Conservation (phyloP, 2,113 vertebrate genomes). For the Typhlomys cinereus region DNA sequence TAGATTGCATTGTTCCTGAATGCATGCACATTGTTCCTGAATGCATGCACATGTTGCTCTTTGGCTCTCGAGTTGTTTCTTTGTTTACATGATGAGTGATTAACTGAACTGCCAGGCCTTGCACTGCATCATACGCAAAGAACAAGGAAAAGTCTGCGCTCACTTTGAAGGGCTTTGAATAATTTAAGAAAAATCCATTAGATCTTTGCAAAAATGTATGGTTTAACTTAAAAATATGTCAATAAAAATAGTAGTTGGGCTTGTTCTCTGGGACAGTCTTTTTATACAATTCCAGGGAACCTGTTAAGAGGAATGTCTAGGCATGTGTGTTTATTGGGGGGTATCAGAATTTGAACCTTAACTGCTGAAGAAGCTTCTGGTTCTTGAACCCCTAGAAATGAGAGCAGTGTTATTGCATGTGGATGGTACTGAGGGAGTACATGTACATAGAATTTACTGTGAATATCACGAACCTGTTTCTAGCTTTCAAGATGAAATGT, state of each 20-base stretch:
- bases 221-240: conserved; percentile 52
- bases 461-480: neutral
- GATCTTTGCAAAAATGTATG: conserved; percentile 38
- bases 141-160: conserved; percentile 55
- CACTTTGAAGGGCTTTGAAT: conserved; percentile 56
- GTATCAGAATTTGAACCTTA: neutral
- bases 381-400: neutral
- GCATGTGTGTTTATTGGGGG: neutral
- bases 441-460: neutral
- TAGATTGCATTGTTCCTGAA: conserved; percentile 85
- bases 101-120: conserved; percentile 81
- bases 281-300: conserved; percentile 26
- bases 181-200: conserved; percentile 46
- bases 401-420: neutral
- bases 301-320: neutral
- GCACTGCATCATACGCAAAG: conserved; percentile 61
- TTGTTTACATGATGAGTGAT: conserved; percentile 87
- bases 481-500: neutral
- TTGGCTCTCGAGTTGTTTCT: conserved; percentile 84
- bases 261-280: neutral
- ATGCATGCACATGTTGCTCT: conserved; percentile 80
- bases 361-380: neutral
- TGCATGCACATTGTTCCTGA: conserved; percentile 81
- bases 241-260: neutral
- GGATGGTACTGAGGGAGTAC: too few species aligned